Conservation (phyloP, 2,797 vertebrate genomes). For the Lates japonicus region DNA sequence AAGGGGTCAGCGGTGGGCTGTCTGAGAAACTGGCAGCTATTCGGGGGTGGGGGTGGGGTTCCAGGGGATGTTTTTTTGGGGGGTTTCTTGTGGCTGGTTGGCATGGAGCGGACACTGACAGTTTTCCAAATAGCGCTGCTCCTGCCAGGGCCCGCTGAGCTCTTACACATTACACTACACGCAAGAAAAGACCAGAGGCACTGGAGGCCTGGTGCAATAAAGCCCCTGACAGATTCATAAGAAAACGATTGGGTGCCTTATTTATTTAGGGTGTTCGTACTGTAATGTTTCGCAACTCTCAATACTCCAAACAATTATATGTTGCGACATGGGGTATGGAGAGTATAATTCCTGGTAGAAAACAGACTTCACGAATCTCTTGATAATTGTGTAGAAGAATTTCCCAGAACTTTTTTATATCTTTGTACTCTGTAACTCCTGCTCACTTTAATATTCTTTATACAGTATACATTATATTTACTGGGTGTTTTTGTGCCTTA, state of each 20-base stretch:
- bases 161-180: slow-evolving; percentile 73
- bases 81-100: slow-evolving; percentile 78
- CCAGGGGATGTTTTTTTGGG: slow-evolving; percentile 73
- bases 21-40: slow-evolving; percentile 79
- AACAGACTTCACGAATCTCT: slow-evolving; percentile 35
- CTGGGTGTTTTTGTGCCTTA: not conserved
- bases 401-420: slow-evolving; percentile 32
- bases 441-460: not conserved
- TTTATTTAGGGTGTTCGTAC: slow-evolving; percentile 58
- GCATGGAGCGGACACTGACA: slow-evolving; percentile 70
- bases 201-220: slow-evolving; percentile 57
- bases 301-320: slow-evolving; percentile 78
- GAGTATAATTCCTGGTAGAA: slow-evolving; percentile 39
- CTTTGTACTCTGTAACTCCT: not conserved
- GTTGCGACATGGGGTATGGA: slow-evolving; percentile 32
- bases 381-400: slow-evolving; percentile 14
- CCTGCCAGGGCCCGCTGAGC: slow-evolving; percentile 76
- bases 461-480: no score
- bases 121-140: slow-evolving; percentile 66
- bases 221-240: slow-evolving; percentile 66
- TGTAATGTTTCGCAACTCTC: slow-evolving; percentile 70
- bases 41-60: slow-evolving; percentile 41
- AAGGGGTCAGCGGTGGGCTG: slow-evolving; percentile 85
- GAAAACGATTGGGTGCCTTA: slow-evolving; percentile 62
- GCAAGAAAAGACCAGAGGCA: slow-evolving; percentile 64